Percentiles rank a stretch among this genome's conserved stretches.
phyloP scores from a whole-genome alignment of 30 jellyfish, hydroid and myxozoan genomes.

The Aurelia sp. region DNA sequence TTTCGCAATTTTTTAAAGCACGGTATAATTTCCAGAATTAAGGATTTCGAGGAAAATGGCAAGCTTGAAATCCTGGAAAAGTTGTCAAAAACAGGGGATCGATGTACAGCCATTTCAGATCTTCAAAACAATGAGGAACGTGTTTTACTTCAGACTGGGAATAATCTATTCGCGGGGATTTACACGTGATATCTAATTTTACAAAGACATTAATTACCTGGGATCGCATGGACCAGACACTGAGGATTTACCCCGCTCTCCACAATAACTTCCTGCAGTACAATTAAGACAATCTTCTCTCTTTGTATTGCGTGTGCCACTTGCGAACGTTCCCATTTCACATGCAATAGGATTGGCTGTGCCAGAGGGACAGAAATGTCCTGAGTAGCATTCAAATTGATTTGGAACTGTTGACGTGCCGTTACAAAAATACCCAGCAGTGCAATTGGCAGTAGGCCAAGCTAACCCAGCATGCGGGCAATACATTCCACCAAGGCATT shows the following conservation, averaged over 20 bases:
- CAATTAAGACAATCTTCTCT: constrained; percentile 77
- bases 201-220: neutral
- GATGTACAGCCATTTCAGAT: too few species aligned
- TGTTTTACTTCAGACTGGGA: too few species aligned
- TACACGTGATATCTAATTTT: too few species aligned
- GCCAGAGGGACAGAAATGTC: constrained; percentile 90
- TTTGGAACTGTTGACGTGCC: constrained; percentile 74
- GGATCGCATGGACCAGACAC: constrained; percentile 59
- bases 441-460: constrained; percentile 84
- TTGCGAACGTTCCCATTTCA: constrained; percentile 82
- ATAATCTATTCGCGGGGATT: too few species aligned
- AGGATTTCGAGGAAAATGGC: too few species aligned
- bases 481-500: constrained; percentile 87
- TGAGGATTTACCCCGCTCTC: constrained; percentile 48
- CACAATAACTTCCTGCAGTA: constrained; percentile 89
- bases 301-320: constrained; percentile 61
- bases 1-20: too few species aligned
- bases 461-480: constrained; percentile 90
- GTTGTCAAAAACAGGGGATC: too few species aligned
- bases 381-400: constrained; percentile 86
- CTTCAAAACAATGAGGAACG: too few species aligned
- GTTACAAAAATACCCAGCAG: constrained; percentile 91
- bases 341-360: constrained; percentile 75
- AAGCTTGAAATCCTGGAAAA: too few species aligned
- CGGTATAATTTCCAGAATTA: too few species aligned